A percentile compares a stretch with the other conserved stretches of the same genome.
Evolutionary conservation across 1,140 invertebrate genomes (phyloP).

Genomic region (Lepidurus apus): DNA sequence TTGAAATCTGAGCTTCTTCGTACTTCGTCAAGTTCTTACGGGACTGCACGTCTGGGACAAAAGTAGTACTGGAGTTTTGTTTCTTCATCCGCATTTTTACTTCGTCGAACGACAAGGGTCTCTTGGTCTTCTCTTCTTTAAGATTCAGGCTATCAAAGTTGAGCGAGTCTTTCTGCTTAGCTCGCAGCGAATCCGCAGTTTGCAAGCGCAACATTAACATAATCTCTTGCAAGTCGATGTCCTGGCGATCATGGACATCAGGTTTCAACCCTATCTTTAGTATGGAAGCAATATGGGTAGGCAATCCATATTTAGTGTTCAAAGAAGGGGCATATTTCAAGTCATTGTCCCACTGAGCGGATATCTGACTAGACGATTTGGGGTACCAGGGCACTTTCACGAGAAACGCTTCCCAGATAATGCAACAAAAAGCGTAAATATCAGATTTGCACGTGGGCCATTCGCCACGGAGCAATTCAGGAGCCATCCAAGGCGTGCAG

Average conservation of each 20-base stretch:
- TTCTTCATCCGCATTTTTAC: neutral
- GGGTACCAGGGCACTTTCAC: slow-evolving; percentile 40
- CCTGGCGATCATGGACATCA: slow-evolving; percentile 38
- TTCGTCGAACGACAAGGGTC: neutral
- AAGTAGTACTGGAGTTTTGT: neutral
- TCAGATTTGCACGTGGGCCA: slow-evolving; percentile 43
- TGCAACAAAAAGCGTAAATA: slow-evolving; percentile 46
- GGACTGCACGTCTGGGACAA: too few species aligned
- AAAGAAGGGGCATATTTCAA: slow-evolving; percentile 32
- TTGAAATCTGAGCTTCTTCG: too few species aligned
- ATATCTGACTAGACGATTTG: slow-evolving; percentile 21
- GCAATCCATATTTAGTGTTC: slow-evolving; percentile 35
- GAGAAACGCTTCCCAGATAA: slow-evolving; percentile 46
- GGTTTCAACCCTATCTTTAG: slow-evolving; percentile 39
- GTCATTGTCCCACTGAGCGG: slow-evolving; percentile 34
- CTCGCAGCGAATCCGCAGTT: slow-evolving; percentile 30
- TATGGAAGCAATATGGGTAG: slow-evolving; percentile 35
- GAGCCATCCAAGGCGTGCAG: slow-evolving; percentile 46
- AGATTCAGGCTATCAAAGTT: slow-evolving; percentile 37
- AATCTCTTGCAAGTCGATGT: slow-evolving; percentile 40
- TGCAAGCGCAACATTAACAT: slow-evolving; percentile 40
- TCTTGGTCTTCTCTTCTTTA: slow-evolving; percentile 27
- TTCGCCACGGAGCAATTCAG: slow-evolving; percentile 45
- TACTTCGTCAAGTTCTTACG: too few species aligned
- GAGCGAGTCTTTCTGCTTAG: slow-evolving; percentile 37